These are phyloP conservation scores for Desmodus rotundus DNA, from an alignment of 2,113 vertebrate genomes.

Conservation along the genomic window DNA sequence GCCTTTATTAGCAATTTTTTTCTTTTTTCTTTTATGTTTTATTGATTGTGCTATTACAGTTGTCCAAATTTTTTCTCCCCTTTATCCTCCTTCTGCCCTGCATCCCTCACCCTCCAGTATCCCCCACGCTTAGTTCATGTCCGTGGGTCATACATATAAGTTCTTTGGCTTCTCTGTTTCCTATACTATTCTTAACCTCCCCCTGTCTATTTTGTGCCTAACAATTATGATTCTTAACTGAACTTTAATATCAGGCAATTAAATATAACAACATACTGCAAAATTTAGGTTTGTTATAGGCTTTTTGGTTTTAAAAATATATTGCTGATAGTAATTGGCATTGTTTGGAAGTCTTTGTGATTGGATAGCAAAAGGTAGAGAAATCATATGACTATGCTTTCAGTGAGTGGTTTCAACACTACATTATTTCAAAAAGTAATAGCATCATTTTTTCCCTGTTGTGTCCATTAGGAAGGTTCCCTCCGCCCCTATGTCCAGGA, in stretches of 20 bases:
- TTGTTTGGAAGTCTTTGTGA: neutral
- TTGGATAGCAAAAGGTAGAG: neutral
- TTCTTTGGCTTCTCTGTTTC: too few relatives aligned
- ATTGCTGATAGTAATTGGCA: neutral
- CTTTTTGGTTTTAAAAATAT: neutral
- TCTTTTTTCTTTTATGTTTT: too few relatives aligned
- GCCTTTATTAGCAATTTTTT: neutral
- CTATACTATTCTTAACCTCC: too few relatives aligned
- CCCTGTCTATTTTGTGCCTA: too few relatives aligned
- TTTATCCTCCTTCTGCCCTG: too few relatives aligned
- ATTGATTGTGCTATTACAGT: too few relatives aligned
- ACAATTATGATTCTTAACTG: neutral
- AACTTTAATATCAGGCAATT: neutral
- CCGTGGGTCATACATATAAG: too few relatives aligned
- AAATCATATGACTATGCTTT: neutral
- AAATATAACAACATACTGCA: neutral
- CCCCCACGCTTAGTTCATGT: too few relatives aligned
- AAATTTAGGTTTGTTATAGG: neutral
- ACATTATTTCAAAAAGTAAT: neutral
- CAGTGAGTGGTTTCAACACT: neutral
- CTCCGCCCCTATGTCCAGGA: neutral
- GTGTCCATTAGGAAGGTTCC: neutral
- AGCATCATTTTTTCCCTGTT: neutral
- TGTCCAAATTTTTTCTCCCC: too few relatives aligned
- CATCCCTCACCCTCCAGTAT: too few relatives aligned